These are phyloP conservation scores for Enteromius radiatus DNA, from an alignment of 2,797 vertebrate genomes.

Conservation along the genomic window DNA sequence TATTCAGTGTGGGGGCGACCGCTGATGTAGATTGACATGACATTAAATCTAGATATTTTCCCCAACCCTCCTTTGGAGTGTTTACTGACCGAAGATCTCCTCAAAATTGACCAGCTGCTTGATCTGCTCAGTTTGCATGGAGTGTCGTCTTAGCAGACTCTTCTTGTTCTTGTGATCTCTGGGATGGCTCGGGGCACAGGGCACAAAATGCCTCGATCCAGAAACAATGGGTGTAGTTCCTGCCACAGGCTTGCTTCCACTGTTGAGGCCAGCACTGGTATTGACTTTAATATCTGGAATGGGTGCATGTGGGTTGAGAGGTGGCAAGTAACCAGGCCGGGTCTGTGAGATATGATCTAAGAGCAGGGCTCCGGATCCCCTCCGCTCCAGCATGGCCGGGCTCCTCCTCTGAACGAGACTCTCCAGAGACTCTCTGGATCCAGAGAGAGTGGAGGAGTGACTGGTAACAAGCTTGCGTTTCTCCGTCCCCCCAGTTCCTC, in stretches of 20 bases:
- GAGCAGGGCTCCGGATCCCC: constrained; percentile 79
- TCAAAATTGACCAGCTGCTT: constrained; percentile 85
- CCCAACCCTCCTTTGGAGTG: background rate
- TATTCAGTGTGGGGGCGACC: too few relatives aligned
- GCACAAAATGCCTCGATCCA: constrained; percentile 76
- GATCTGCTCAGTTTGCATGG: constrained; percentile 89
- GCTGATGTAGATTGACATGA: background rate
- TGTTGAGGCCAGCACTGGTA: constrained; percentile 38
- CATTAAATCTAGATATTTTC: background rate
- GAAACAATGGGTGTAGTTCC: constrained; percentile 59
- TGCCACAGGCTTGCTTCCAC: constrained; percentile 49
- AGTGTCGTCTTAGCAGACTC: constrained; percentile 85
- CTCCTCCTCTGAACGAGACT: constrained; percentile 72
- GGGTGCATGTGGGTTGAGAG: constrained; percentile 80
- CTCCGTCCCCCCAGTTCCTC: constrained; percentile 59
- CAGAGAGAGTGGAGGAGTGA: constrained; percentile 74
- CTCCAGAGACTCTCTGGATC: constrained; percentile 80
- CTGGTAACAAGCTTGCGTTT: constrained; percentile 79
- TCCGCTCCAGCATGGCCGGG: constrained; percentile 74
- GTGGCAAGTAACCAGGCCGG: constrained; percentile 86
- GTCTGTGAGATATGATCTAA: constrained; percentile 79
- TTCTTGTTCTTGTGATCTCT: constrained; percentile 81
- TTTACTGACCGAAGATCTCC: constrained; percentile 70
- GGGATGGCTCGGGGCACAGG: constrained; percentile 78
- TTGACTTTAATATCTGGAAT: constrained; percentile 76